These are phyloP conservation scores for Lophius americanus DNA, from an alignment of 2,797 vertebrate genomes.

Conservation along the genomic window DNA sequence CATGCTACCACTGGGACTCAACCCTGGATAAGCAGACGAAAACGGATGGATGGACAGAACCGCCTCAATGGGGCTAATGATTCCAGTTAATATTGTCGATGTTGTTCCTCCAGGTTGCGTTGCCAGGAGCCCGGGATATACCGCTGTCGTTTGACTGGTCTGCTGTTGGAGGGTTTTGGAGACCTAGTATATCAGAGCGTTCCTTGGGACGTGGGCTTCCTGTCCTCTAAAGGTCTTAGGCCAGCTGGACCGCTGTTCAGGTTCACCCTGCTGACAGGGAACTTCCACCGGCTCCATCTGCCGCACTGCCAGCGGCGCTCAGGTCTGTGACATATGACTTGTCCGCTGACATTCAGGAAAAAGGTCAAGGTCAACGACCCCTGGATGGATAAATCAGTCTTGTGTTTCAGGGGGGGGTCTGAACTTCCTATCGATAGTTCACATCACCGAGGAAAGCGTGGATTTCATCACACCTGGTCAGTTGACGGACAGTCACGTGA, in stretches of 20 bases:
- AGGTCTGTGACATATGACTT: conserved; percentile 11
- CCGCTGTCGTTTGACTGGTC: conserved; percentile 16
- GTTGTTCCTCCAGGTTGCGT: conserved; percentile 13
- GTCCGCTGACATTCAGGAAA: too few species aligned
- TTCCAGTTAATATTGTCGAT: background rate
- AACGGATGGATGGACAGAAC: too few species aligned
- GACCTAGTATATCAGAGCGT: conserved; percentile 18
- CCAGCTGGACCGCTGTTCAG: conserved; percentile 30
- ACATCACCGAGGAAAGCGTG: conserved; percentile 17
- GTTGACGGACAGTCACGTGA: conserved; percentile 19
- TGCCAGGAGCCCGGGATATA: background rate
- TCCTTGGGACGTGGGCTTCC: conserved; percentile 29
- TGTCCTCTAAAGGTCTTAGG: conserved; percentile 17
- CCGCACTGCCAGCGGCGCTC: conserved; percentile 21
- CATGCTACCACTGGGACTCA: too few species aligned
- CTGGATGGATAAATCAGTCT: background rate
- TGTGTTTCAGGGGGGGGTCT: conserved; percentile 1
- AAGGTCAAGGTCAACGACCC: too few species aligned
- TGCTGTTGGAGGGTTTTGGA: conserved; percentile 23
- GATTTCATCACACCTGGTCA: conserved; percentile 23
- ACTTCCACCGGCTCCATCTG: conserved; percentile 26
- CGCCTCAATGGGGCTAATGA: background rate
- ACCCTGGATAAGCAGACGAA: too few species aligned
- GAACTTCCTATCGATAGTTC: conserved; percentile 19
- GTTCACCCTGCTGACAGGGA: conserved; percentile 25